A percentile compares a stretch with the other conserved stretches of the same genome.
These are phyloP conservation scores for Saguinus midas DNA, from an alignment of 2,113 vertebrate genomes.

Conservation along the genomic window DNA sequence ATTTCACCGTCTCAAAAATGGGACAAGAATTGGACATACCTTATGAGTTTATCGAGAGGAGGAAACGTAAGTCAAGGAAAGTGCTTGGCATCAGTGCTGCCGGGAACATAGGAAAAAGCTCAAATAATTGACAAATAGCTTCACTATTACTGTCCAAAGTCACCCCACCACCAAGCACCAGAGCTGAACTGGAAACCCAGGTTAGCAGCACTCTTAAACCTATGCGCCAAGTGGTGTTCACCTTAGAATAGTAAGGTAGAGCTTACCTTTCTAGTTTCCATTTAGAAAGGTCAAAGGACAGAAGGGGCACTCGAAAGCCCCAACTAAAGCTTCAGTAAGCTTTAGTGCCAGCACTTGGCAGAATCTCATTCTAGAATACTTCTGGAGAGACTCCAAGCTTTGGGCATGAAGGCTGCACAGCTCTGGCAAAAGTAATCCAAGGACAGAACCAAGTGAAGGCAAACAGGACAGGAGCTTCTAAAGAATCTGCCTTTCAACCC, in stretches of 20 bases:
- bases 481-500: not conserved
- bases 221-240: not conserved
- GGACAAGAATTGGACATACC: not conserved
- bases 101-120: not conserved
- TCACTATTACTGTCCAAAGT: not conserved
- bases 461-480: not conserved
- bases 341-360: not conserved
- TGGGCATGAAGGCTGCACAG: not conserved
- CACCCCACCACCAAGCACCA: not conserved
- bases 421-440: not conserved
- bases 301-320: not conserved
- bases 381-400: not conserved
- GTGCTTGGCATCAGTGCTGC: not conserved
- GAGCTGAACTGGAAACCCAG: not conserved
- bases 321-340: not conserved
- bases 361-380: not conserved
- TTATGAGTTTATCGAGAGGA: not conserved
- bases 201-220: not conserved
- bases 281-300: not conserved
- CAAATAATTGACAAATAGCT: not conserved
- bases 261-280: not conserved
- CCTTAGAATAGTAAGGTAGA: not conserved
- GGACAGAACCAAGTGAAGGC: not conserved
- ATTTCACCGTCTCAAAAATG: not conserved
- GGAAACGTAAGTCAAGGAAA: not conserved